phyloP scores from a whole-genome alignment of 2,113 vertebrate genomes.

The Sarotherodon lohbergeri region DNA sequence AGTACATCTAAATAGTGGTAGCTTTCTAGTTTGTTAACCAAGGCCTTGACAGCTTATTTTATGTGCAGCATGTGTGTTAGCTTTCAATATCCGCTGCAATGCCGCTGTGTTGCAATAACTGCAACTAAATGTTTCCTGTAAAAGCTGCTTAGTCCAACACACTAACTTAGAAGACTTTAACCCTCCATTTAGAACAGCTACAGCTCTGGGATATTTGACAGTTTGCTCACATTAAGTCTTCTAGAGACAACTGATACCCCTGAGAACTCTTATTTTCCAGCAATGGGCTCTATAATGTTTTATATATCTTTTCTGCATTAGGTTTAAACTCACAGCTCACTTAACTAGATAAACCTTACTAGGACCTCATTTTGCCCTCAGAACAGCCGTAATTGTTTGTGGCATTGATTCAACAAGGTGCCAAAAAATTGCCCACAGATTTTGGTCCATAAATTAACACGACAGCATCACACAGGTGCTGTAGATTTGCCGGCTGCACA shows the following conservation, averaged over 20 bases:
- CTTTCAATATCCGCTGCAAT: background rate
- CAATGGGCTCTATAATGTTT: background rate
- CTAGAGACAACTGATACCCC: background rate
- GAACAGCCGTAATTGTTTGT: background rate
- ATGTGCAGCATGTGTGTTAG: background rate
- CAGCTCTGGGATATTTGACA: background rate
- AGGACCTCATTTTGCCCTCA: background rate
- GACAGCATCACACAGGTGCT: background rate
- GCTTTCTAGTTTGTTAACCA: background rate
- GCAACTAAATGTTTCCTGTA: background rate
- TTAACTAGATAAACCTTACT: background rate
- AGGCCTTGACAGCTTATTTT: background rate
- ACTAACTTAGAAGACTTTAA: background rate
- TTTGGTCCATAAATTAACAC: background rate
- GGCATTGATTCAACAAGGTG: background rate
- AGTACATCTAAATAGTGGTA: background rate
- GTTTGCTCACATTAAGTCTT: background rate
- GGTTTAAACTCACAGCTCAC: background rate
- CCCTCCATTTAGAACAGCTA: background rate
- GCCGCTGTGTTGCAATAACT: background rate
- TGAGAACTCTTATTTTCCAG: background rate
- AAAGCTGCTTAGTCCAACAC: background rate
- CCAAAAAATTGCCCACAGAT: rapidly evolving
- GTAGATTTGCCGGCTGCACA: background rate
- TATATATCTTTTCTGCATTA: background rate